Conservation (phyloP, 2,113 vertebrate species). For the Sialia sialis region DNA sequence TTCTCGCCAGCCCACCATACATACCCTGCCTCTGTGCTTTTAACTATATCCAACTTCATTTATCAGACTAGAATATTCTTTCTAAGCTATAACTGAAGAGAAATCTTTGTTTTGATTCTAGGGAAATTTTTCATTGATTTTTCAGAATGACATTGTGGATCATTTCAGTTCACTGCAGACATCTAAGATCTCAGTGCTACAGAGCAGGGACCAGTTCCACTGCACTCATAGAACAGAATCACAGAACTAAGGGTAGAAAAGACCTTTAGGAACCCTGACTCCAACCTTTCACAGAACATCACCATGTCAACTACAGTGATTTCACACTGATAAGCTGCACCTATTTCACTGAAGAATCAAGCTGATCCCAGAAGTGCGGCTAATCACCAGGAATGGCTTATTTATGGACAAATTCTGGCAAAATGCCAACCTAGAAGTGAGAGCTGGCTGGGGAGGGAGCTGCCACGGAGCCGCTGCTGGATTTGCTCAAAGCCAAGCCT, state of each 20-base stretch:
- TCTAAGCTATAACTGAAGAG: not conserved
- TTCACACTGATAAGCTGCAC: no score
- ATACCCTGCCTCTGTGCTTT: not conserved
- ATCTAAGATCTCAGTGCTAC: not conserved
- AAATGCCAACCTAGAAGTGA: no score
- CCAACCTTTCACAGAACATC: not conserved
- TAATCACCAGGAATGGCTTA: no score
- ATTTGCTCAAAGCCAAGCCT: no score
- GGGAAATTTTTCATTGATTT: not conserved
- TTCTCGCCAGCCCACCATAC: accelerated
- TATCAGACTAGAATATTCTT: not conserved
- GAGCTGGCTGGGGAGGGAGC: no score
- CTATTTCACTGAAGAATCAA: no score
- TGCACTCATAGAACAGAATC: not conserved
- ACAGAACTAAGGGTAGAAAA: not conserved
- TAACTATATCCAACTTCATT: not conserved
- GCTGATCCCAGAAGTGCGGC: no score
- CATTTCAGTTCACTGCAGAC: not conserved
- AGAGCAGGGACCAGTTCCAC: not conserved
- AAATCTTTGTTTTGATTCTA: not conserved
- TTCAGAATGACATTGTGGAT: not conserved
- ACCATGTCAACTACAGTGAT: not conserved
- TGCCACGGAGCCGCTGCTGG: no score
- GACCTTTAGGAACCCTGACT: not conserved
- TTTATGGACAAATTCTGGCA: no score